Evolutionary conservation across 2,797 vertebrate species (phyloP), one percentile per base, ranked within the genome.

Genomic region (Emydoidea blandingii): DNA sequence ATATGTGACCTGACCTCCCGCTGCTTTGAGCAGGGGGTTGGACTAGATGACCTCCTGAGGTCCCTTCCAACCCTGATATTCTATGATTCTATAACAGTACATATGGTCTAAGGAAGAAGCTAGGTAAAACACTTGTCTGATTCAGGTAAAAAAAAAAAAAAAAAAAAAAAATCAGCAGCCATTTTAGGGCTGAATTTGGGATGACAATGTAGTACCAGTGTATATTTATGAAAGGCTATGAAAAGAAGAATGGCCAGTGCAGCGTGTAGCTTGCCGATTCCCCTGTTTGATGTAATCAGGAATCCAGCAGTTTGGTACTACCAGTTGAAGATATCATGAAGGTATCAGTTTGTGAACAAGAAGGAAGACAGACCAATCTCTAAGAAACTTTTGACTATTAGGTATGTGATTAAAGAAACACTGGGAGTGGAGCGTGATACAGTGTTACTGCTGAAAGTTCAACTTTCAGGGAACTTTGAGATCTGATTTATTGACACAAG

Each of bases 251-350:
- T 19, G 25, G 1, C 59, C 12, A n/a, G 27, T 62, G 78, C 0
- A 81, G 81, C 54, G 86, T 65, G 65, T 21, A 41, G 62, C 5
- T 86, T 90, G 83, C 59, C 87, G 95, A 87, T 79, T 92, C 89
- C 91, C 89, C 49, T 91, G 94, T 94, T 81, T 87, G 37, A n/a
- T 94, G 29, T 91, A 80, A 81, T 93, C 68, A 94, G 83, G 41
- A 96, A 94, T 91, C 53, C 81, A 82, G 91, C 91, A 83, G 94
- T 93, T 89, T 91, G 92, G 93, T 81, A 62, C 83, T 95, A 92
- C 93, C 91, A 97, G 92, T 89, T 68, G 16, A 68, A 68, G 34
- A 8, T 34, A 62, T 62, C 68, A 74, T 12, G n/a, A 74, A 44
- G 21, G 11, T 41, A 18, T 2, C 54, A 85, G 23, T 76, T 68